Conservation (phyloP, 1,140 invertebrate species). For the Drosophila baimaii region DNA sequence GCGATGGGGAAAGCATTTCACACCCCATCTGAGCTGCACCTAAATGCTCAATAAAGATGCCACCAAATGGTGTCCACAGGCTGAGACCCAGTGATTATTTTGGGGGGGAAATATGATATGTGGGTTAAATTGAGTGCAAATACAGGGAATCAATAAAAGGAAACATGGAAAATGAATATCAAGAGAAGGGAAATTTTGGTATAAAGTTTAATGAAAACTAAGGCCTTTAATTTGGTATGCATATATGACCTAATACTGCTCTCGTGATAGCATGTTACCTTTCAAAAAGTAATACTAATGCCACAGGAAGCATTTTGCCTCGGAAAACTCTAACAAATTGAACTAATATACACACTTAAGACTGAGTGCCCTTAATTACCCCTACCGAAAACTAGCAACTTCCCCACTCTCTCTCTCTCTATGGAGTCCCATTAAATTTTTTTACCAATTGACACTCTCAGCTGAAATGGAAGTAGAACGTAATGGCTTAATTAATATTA, state of each 20-base stretch:
- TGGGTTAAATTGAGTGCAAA: background rate
- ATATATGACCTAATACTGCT: background rate
- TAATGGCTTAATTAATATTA: slow-evolving; percentile 74
- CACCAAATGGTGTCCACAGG: background rate
- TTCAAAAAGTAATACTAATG: background rate
- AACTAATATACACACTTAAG: slow-evolving; percentile 3
- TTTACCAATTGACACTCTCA: slow-evolving; percentile 39
- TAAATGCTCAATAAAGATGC: slow-evolving; percentile 10
- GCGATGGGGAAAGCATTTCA: slow-evolving; percentile 24
- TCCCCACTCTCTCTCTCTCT: background rate
- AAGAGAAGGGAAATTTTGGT: background rate
- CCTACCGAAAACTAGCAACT: background rate
- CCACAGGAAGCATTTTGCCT: slow-evolving; percentile 1
- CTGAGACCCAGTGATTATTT: background rate
- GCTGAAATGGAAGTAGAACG: slow-evolving; percentile 32
- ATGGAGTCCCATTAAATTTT: slow-evolving; percentile 34
- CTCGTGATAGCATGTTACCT: background rate
- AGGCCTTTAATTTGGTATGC: background rate
- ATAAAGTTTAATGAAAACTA: background rate
- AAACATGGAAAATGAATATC: background rate
- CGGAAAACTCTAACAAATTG: background rate
- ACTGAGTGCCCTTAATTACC: slow-evolving; percentile 20
- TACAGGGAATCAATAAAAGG: too few species aligned
- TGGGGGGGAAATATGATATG: background rate
- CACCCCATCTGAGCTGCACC: slow-evolving; percentile 18